Evolutionary conservation across 2,797 vertebrate species (phyloP), one percentile per base, ranked within the genome.

Genomic region (Pseudotriccus pelzelni): DNA sequence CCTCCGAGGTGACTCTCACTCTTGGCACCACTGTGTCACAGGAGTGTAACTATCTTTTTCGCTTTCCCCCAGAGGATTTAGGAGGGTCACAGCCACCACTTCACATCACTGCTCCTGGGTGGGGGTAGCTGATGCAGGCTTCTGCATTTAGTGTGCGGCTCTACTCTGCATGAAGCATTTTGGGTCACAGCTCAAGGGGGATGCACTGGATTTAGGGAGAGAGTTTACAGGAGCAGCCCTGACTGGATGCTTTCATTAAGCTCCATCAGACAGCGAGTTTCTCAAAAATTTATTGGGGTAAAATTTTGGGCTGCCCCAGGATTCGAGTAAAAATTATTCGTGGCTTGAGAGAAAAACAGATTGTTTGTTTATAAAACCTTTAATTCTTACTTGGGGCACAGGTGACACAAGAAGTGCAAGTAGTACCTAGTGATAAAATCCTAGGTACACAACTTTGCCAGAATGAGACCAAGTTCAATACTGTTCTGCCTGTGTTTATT

Each of bases 211-310:
- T 62, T 62, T 62, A 69, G 66, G 39, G 43, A 46, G 25, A 49
- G 28, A 62, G 12, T 30, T 43, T 18, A 5, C 0, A 0, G 59
- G 47, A 66, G 41, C n/a, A 4, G 1, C 53, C 20, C 44, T 43
- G 47, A 24, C 12, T 2, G 10, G 16, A 56, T 58, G 37, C 39
- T 80, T 60, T 25, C 52, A 41, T 84, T 86, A 39, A 50, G 12
- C 43, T 77, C 44, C 53, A 36, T 15, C 30, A 9, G 44, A 66
- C 34, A 50, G 22, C 24, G 52, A 36, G 32, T 68, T 59, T 49
- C 59, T 50, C 22, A 46, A 50, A 44, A 49, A 68, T 12, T 5
- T 47, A 14, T 58, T 37, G 66, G 50, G 30, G 30, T 37, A 13
- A 58, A 73, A 62, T 27, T 85, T 84, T 53, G 49, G 63, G 10